phyloP scores from a whole-genome alignment of 2,113 vertebrate genomes.

The Siniperca chuatsi region DNA sequence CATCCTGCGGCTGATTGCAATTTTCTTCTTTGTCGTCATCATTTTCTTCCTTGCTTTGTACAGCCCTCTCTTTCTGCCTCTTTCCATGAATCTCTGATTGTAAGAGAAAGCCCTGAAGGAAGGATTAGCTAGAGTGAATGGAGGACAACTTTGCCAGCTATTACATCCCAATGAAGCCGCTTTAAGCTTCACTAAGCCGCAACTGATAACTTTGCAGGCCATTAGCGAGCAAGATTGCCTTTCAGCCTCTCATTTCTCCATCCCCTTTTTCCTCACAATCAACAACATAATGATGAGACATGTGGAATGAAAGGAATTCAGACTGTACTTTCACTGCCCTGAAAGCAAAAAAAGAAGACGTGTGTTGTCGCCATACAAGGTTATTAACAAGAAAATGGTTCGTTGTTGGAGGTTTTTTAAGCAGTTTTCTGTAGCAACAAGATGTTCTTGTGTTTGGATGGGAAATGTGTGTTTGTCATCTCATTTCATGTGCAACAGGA shows the following conservation, averaged over 20 bases:
- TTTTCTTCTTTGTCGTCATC: conserved; percentile 67
- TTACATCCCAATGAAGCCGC: conserved; percentile 83
- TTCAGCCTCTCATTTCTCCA: conserved; percentile 70
- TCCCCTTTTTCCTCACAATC: conserved; percentile 72
- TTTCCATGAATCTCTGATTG: conserved; percentile 76
- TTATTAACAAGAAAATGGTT: conserved; percentile 63
- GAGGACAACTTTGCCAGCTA: conserved; percentile 83
- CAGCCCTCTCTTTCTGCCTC: conserved; percentile 61
- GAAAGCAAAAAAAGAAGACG: conserved; percentile 50
- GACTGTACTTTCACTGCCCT: conserved; percentile 51
- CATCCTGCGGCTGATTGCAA: conserved; percentile 68
- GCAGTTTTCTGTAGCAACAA: conserved; percentile 25
- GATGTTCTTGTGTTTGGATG: conserved; percentile 31
- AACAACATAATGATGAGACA: conserved; percentile 76
- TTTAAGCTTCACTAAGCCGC: conserved; percentile 85
- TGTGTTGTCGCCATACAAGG: conserved; percentile 36
- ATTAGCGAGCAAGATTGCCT: conserved; percentile 82
- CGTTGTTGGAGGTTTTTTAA: background rate
- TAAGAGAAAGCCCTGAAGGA: conserved; percentile 77
- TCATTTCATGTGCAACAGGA: conserved; percentile 30
- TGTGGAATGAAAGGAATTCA: conserved; percentile 64
- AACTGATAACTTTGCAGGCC: conserved; percentile 86
- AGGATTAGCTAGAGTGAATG: conserved; percentile 82
- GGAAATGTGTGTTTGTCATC: conserved; percentile 36
- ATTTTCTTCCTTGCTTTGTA: conserved; percentile 52